These are phyloP conservation scores for Myiothlypis coronata DNA, from an alignment of 2,797 vertebrate genomes.

Conservation along the genomic window DNA sequence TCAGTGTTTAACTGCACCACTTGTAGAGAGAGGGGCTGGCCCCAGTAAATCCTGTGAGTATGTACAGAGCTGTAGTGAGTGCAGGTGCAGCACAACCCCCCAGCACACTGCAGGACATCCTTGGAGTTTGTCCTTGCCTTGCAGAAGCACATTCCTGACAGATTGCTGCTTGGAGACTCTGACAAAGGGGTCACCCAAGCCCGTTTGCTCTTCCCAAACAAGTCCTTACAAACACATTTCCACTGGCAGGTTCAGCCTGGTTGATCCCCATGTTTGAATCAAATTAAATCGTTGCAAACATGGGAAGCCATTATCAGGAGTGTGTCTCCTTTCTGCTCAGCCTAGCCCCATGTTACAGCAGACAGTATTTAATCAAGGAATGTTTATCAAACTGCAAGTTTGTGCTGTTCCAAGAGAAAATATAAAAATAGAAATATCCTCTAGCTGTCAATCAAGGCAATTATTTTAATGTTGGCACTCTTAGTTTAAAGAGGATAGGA, in stretches of 20 bases:
- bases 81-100: not conserved
- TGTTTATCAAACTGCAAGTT: conserved; percentile 45
- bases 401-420: conserved; percentile 4
- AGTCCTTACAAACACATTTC: conserved; percentile 62
- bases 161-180: conserved; percentile 19
- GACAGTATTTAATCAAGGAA: conserved; percentile 57
- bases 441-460: not conserved
- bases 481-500: not conserved
- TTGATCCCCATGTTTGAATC: conserved; percentile 1
- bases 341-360: not conserved
- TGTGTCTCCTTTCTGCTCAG: conserved; percentile 31
- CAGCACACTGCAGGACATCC: not conserved
- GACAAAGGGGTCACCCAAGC: conserved; percentile 38
- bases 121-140: not conserved
- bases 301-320: conserved; percentile 26
- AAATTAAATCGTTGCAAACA: conserved; percentile 57
- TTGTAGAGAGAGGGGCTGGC: not conserved
- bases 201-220: not conserved
- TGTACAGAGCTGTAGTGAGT: not conserved
- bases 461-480: conserved; percentile 16
- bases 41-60: not conserved
- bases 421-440: conserved; percentile 32
- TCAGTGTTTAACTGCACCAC: not conserved
- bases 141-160: not conserved
- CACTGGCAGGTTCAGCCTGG: conserved; percentile 30